A percentile compares a stretch with the other conserved stretches of the same genome.
Conservation (phyloP, 2,888 invertebrate species). For the Mythimna lalbum region DNA sequence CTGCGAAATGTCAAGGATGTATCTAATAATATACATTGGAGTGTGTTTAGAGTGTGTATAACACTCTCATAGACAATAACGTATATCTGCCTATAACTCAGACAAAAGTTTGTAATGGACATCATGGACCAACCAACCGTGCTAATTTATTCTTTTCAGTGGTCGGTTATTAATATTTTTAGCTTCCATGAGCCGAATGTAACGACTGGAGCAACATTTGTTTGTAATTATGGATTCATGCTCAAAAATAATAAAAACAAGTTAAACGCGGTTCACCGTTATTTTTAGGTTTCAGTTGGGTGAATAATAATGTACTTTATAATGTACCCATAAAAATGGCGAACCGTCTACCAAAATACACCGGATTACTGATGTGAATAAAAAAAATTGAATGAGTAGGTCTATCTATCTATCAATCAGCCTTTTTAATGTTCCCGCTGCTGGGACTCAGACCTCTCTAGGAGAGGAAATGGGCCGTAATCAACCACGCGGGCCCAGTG, state of each 20-base stretch:
- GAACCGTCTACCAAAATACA: not conserved
- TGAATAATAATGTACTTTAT: slow-evolving; percentile 9
- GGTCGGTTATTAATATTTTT: slow-evolving; percentile 35
- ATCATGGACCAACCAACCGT: slow-evolving; percentile 21
- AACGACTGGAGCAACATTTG: slow-evolving; percentile 41
- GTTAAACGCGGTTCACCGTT: slow-evolving; percentile 5
- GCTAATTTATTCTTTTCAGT: slow-evolving; percentile 26
- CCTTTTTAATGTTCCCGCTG: too few relatives aligned
- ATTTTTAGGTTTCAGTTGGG: slow-evolving; percentile 16
- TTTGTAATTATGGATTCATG: slow-evolving; percentile 47
- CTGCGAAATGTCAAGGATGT: slow-evolving; percentile 12
- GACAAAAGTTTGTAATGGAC: not conserved
- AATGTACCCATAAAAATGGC: slow-evolving; percentile 9
- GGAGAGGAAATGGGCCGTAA: too few relatives aligned
- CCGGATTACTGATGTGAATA: not conserved
- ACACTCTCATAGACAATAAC: not conserved
- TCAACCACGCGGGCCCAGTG: too few relatives aligned
- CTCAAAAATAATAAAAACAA: slow-evolving; percentile 31
- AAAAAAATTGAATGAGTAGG: too few relatives aligned
- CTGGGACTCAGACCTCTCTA: too few relatives aligned
- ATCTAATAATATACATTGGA: slow-evolving; percentile 12
- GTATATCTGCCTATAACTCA: not conserved
- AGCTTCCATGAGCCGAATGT: slow-evolving; percentile 25
- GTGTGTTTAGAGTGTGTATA: too few relatives aligned
- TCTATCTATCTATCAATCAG: too few relatives aligned